Evolutionary conservation across 1,140 invertebrate species (phyloP), one percentile per base, ranked within the genome.

Genomic region (Hylaeus anthracinus): DNA sequence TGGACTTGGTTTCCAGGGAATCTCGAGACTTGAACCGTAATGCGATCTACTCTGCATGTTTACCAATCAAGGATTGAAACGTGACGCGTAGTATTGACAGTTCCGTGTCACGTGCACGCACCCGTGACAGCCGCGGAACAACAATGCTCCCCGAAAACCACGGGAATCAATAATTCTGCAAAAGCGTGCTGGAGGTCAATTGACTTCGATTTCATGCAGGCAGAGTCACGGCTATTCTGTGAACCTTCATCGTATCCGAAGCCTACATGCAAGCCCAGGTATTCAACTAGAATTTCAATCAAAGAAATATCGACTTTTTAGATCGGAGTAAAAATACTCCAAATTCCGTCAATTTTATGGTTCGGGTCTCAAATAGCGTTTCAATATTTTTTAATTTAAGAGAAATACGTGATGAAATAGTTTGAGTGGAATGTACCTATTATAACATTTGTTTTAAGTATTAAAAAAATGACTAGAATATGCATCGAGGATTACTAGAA

Each of bases 21-120:
- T 12, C 53, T 43, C 51, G 67, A n/a, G 43, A 15, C 51, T 60
- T 37, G 14, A 26, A 26, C 26, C 64, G 65, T 70, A 80, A 86
- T 15, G 45, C 53, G 72, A 85, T 79, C 77, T 9, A 75, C 61
- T 67, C 75, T 26, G 26, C 60, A 51, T 80, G 85, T 83, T 83
- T 78, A 70, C 60, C 69, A 43, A 67, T 9, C 39, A 45, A 58
- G n/a, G 67, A 58, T 55, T 81, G 76, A 75, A 81, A 86, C 84
- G 76, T 86, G 81, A 86, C 72, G 51, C 74, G 58, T 51, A 66
- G n/a, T 84, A 87, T 81, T 67, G 85, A 86, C 77, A 73, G 72
- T 81, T 58, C n/a, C 56, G 61, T 65, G 75, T 76, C 86, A 87
- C 86, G 85, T 87, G 82, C 74, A 84, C 75, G 79, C 82, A 82